Conservation (phyloP, 2,113 vertebrate species). For the Austrofundulus limnaeus region DNA sequence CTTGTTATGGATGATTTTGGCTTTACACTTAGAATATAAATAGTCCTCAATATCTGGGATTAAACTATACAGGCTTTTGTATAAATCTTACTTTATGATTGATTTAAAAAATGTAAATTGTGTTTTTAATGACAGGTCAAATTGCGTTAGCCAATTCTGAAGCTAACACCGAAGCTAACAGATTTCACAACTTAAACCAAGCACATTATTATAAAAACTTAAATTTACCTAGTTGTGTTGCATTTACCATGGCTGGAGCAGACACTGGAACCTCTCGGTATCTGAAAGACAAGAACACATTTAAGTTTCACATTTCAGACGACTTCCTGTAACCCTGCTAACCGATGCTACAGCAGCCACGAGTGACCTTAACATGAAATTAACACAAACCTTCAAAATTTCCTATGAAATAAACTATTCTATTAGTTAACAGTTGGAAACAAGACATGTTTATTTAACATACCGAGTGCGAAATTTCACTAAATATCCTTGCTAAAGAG, state of each 20-base stretch:
- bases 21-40: background rate
- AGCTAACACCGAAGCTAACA: too few species aligned
- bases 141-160: too few species aligned
- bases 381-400: background rate
- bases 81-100: background rate
- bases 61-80: background rate
- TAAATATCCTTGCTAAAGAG: conserved; percentile 59
- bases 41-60: background rate
- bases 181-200: background rate
- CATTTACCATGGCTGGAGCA: conserved; percentile 27
- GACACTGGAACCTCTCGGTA: conserved; percentile 8
- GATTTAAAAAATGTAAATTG: too few species aligned
- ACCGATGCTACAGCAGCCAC: background rate
- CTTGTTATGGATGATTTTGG: background rate
- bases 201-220: background rate
- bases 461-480: conserved; percentile 59
- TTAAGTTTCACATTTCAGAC: background rate
- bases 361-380: background rate
- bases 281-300: conserved; percentile 38
- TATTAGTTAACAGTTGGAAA: background rate
- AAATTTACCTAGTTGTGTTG: conserved; percentile 44
- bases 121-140: too few species aligned
- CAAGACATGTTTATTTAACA: background rate
- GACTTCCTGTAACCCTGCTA: conserved; percentile 8
- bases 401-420: background rate